A percentile compares a stretch with the other conserved stretches of the same genome.
These are phyloP conservation scores for Siphonodentalium dalli DNA, from an alignment of 2,888 invertebrate genomes.

Conservation along the genomic window DNA sequence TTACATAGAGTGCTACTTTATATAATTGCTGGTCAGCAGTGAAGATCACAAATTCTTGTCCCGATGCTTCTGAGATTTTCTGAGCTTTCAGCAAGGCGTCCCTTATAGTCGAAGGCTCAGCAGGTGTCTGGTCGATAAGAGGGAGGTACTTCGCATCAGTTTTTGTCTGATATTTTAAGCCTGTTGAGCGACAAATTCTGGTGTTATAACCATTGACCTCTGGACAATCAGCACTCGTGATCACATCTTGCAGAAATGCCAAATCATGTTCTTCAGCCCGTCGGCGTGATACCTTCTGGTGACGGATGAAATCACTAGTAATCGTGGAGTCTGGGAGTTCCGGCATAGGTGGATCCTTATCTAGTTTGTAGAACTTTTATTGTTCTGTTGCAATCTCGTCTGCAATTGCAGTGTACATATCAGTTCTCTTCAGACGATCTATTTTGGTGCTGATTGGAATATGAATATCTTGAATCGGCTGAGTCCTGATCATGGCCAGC, in stretches of 20 bases:
- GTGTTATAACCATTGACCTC: conserved; percentile 30
- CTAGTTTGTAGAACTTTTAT: too few relatives aligned
- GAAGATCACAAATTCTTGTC: conserved; percentile 16
- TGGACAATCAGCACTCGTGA: background rate
- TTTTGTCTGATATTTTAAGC: conserved; percentile 9
- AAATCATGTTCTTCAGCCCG: conserved; percentile 1
- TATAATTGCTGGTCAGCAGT: too few relatives aligned
- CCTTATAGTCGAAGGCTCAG: conserved; percentile 27
- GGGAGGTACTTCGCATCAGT: conserved; percentile 23
- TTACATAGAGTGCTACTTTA: conserved; percentile 19
- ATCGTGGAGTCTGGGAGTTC: too few relatives aligned
- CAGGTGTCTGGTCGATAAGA: conserved; percentile 25
- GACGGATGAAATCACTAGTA: too few relatives aligned
- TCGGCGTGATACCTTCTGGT: background rate
- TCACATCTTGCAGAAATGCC: conserved; percentile 16
- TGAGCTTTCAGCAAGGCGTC: conserved; percentile 26
- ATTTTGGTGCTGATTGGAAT: too few relatives aligned
- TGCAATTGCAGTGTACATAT: too few relatives aligned
- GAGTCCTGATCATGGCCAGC: too few relatives aligned
- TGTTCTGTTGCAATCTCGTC: too few relatives aligned
- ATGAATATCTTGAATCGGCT: too few relatives aligned
- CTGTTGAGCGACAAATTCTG: conserved; percentile 13
- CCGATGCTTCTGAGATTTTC: conserved; percentile 13
- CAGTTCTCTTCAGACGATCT: too few relatives aligned
- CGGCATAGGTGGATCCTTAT: too few relatives aligned